Evolutionary conservation across 92 coral and sea anemone species (phyloP).

Genomic region (Desmophyllum pertusum): DNA sequence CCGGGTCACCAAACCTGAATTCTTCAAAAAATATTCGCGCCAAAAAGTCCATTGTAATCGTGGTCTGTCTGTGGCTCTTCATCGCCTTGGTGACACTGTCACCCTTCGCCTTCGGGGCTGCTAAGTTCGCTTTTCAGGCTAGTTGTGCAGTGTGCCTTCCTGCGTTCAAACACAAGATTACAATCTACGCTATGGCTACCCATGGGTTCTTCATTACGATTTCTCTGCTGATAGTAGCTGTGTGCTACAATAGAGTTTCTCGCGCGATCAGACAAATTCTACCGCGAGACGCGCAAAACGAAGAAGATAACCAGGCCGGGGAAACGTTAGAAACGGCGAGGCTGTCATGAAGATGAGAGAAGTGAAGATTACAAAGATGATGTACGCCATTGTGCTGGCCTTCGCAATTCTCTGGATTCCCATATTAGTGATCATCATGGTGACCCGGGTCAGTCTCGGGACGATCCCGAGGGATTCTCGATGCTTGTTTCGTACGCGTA

Average conservation of each 20-base stretch:
- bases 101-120: not conserved
- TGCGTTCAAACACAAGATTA: conserved; percentile 7
- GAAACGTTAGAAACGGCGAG: not conserved
- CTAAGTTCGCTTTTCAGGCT: not conserved
- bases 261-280: not conserved
- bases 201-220: not conserved
- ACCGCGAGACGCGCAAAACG: not conserved
- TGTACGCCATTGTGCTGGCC: conserved; percentile 36
- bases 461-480: conserved; percentile 11
- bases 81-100: not conserved
- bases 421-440: not conserved
- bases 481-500: conserved; percentile 22
- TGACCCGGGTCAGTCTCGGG: conserved; percentile 11
- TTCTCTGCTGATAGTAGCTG: conserved; percentile 10
- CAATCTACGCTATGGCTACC: not conserved
- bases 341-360: conserved; percentile 3
- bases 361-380: conserved; percentile 30
- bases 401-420: conserved; percentile 31
- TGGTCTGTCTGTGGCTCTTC: conserved; percentile 6
- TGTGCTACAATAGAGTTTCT: conserved; percentile 15
- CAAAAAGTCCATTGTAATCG: conserved; percentile 1
- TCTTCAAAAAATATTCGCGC: conserved; percentile 10
- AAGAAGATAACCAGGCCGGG: not conserved
- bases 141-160: conserved; percentile 19
- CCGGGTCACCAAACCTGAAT: not conserved